Evolutionary conservation across 2,797 vertebrate species (phyloP), one percentile per base, ranked within the genome.

Genomic region (Harpagifer antarcticus): DNA sequence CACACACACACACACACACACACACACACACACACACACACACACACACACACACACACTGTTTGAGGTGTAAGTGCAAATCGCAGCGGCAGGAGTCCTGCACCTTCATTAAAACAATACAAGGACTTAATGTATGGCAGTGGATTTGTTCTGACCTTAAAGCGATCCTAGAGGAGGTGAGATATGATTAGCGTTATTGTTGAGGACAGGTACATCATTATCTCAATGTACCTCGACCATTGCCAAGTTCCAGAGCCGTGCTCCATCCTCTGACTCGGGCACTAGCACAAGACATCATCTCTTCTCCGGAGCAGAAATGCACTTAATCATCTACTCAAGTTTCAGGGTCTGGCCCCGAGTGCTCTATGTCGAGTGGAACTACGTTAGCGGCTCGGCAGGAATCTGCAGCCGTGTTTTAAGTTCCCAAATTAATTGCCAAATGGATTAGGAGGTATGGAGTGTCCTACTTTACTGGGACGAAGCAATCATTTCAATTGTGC

Each of bases 141-240:
- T 68, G 83, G 92, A 94, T 94, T 86, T 91, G 89, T 92, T 92
- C 83, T 93, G 94, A 95, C 94, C 93, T 93, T 94, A 92, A 94
- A 94, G 92, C 82, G 61, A 87, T 90, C 92, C 94, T 87, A 80
- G 87, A 95, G 94, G 87, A 95, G 94, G 94, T 94, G 92, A 94
- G 90, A 88, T 86, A 91, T 94, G 92, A 94, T 95, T 95, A 95
- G 92, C 82, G 88, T 94, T 93, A 94, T 94, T 94, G 93, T 92
- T 92, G 90, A 93, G 92, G 95, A 96, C 94, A 95, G 94, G 94
- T 94, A 94, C 93, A 94, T 95, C 94, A 94, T 95, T 96, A 95
- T 93, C 93, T 94, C 92, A 91, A 91, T 93, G 91, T 91, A 93
- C 85, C 93, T 90, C 83, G 79, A 78, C 91, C 87, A 86, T 86